Base-by-base conservation (phyloP, 2,113 vertebrate genomes). In the Anolis sagrei region DNA sequence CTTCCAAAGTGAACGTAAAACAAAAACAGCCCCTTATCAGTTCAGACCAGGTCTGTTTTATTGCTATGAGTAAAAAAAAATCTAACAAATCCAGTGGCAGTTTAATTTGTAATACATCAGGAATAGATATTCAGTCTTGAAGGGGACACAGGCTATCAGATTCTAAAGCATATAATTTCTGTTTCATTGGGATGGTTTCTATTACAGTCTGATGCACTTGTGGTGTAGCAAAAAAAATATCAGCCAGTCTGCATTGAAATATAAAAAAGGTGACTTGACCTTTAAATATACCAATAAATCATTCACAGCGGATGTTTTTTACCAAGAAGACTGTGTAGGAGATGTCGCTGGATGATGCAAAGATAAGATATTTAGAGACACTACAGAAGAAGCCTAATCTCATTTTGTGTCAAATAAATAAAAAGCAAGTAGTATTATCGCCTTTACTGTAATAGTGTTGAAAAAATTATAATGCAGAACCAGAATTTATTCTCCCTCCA, bases 21-120 rank as follows among this genome's bases (percentile, higher is more conserved):
- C 58, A 86, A 86, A 85, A 88, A 75, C 58, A 27, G 68, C n/a
- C 27, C 34, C 87, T 88, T 85, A 79, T 90, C 76, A 88, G 21
- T 58, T 90, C n/a, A 72, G 32, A 48, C 75, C 49, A 87, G 82
- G 72, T 69, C 61, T 36, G 8, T 4, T 66, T 84, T 87, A 78
- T 36, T 82, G 61, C 58, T 75, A 25, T 82, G 83, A 82, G 83
- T 90, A 76, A 79, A 87, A 85, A 44, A 89, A 79, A 5, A 34
- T 34, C 0, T 9, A 82, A 66, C 72, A 93, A 83, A 58, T 89
- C 87, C 78, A 75, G 16, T 27, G 83, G 32, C 78, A 66, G 32
- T 82, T 34, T 75, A 25, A 23, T 84, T 88, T 69, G 32, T 76
- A 87, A 88, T 86, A 73, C 54, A 83, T 81, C 77, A 84, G 51